These are phyloP conservation scores for Naja naja DNA, from an alignment of 2,113 vertebrate species.

Conservation along the genomic window DNA sequence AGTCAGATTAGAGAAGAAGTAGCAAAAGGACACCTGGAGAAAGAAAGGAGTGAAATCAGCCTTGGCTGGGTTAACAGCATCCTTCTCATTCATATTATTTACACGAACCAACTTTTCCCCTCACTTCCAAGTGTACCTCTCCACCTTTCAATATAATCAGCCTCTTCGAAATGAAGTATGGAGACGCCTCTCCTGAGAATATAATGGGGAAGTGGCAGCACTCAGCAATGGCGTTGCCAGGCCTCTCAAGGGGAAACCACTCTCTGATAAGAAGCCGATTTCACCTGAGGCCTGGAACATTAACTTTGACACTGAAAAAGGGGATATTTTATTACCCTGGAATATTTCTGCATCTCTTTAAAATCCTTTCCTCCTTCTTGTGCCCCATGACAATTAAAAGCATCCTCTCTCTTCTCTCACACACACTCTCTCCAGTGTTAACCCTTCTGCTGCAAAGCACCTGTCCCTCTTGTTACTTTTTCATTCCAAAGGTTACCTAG, in stretches of 20 bases:
- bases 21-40: neutral
- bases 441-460: neutral
- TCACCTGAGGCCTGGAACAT: constrained; percentile 61
- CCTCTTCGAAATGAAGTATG: neutral
- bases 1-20: neutral
- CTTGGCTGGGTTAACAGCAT: neutral
- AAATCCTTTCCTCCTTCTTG: constrained; percentile 18
- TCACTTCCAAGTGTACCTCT: neutral
- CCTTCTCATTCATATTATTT: constrained; percentile 14
- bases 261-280: constrained; percentile 39
- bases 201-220: neutral
- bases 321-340: constrained; percentile 61
- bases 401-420: neutral
- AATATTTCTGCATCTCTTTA: constrained; percentile 63
- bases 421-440: constrained; percentile 6
- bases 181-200: neutral
- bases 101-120: neutral
- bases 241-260: constrained; percentile 45
- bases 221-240: constrained; percentile 10
- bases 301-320: constrained; percentile 57
- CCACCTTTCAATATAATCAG: neutral
- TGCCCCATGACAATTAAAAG: constrained; percentile 41
- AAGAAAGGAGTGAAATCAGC: neutral
- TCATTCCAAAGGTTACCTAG: neutral
- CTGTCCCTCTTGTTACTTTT: neutral